phyloP scores from a whole-genome alignment of 2,888 invertebrate species.

The Thymelicus sylvestris region DNA sequence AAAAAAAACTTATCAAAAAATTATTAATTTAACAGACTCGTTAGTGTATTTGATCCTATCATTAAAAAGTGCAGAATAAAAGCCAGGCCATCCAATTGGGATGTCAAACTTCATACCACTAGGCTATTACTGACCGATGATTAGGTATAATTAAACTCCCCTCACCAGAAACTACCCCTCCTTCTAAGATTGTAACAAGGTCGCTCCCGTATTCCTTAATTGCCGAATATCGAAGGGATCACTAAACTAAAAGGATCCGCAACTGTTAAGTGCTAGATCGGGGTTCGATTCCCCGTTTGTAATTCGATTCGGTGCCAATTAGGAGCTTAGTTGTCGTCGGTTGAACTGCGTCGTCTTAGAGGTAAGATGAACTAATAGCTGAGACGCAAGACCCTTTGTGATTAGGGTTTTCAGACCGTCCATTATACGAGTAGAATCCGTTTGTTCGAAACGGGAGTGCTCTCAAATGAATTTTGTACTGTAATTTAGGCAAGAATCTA shows the following conservation, averaged over 20 bases:
- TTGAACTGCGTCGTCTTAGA: constrained; percentile 65
- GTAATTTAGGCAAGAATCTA: constrained; percentile 13
- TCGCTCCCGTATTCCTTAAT: constrained; percentile 68
- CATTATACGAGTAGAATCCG: constrained; percentile 20
- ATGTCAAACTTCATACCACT: too few species aligned
- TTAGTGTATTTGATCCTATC: too few species aligned
- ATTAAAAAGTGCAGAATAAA: too few species aligned
- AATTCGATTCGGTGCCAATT: constrained; percentile 82
- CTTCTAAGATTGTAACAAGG: neutral
- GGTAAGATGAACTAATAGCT: constrained; percentile 59
- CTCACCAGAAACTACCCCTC: too few species aligned
- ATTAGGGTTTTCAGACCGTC: constrained; percentile 37
- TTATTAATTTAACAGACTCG: too few species aligned
- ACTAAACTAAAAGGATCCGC: constrained; percentile 83
- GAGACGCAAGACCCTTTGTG: constrained; percentile 56
- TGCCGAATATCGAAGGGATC: constrained; percentile 79
- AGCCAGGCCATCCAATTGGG: too few species aligned
- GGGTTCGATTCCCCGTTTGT: constrained; percentile 81
- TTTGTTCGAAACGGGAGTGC: constrained; percentile 12
- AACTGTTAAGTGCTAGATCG: constrained; percentile 77
- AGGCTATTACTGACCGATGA: too few species aligned
- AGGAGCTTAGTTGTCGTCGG: constrained; percentile 78
- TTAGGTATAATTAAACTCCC: too few species aligned
- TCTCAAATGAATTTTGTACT: constrained; percentile 22
- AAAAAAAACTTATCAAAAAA: too few species aligned